Evolutionary conservation across 1,140 invertebrate genomes (phyloP), one percentile per base, ranked within the genome.

Genomic region (Tribolium castaneum): DNA sequence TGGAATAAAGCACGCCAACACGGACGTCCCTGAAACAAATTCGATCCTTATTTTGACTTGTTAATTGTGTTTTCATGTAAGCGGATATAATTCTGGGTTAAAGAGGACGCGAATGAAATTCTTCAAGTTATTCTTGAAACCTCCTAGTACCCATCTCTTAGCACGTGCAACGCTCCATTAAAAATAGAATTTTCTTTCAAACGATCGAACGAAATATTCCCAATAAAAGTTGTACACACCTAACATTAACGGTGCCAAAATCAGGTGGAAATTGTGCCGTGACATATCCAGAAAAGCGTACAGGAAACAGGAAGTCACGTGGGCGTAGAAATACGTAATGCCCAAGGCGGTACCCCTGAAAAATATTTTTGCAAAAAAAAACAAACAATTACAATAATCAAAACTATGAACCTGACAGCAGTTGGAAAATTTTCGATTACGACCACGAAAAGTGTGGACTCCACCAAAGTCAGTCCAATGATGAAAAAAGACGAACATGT

Each of bases 21-120:
- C 54, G 2, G 80, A 56, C n/a, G 75, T 78, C 54, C 59, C 82
- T 83, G 77, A 54, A 82, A 82, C 75, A 77, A 70, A 30, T 79
- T 30, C 56, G 19, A 30, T 4, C 1, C 16, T 14, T 45, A 9
- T 49, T 72, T 72, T 12, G 39, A 72, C 6, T 50, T 50, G 7
- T 72, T 45, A 13, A 70, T 70, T 22, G 9, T 19, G 10, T 70
- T 35, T 70, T 14, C 62, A 35, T 70, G 39, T 70, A 80, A 78
- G 59, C 13, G 16, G 30, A 76, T 45, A 45, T 45, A 10, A 45
- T 45, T 10, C 9, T 45, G 39, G n/a, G 25, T 34, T 14, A 16
- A 59, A 35, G 73, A 75, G 30, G 49, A 19, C 16, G 14, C 35
- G 59, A 70, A 78, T 30, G 35, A 71, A 70, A 75, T 75, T 35